These are phyloP conservation scores for Xestia c-nigrum DNA, from an alignment of 2,888 invertebrate genomes.

Conservation along the genomic window DNA sequence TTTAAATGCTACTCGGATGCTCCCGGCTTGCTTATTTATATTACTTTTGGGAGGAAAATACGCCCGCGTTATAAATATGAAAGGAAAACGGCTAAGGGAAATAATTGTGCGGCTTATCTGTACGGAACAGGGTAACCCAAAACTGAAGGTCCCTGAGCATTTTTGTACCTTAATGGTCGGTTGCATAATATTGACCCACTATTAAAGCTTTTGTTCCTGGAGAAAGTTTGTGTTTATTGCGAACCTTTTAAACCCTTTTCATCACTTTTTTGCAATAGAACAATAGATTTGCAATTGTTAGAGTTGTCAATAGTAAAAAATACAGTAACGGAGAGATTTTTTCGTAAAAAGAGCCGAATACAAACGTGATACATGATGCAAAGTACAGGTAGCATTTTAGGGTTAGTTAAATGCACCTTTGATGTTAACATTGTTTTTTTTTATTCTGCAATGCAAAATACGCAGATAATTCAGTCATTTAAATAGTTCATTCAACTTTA, in stretches of 20 bases:
- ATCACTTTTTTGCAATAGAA: slow-evolving; percentile 74
- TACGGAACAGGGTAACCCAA: slow-evolving; percentile 58
- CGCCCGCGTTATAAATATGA: slow-evolving; percentile 44
- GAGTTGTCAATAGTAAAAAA: slow-evolving; percentile 52
- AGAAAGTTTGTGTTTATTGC: slow-evolving; percentile 83
- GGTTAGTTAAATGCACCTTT: slow-evolving; percentile 46
- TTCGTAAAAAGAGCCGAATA: slow-evolving; percentile 46
- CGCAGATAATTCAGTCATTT: neutral
- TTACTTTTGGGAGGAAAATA: slow-evolving; percentile 43
- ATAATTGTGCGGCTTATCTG: slow-evolving; percentile 45
- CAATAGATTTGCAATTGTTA: slow-evolving; percentile 61
- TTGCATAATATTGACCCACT: slow-evolving; percentile 75
- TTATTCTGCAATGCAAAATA: slow-evolving; percentile 15
- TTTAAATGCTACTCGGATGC: slow-evolving; percentile 56
- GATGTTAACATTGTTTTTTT: slow-evolving; percentile 16
- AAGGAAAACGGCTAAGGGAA: slow-evolving; percentile 55
- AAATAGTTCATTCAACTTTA: slow-evolving; percentile 41
- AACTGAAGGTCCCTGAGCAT: slow-evolving; percentile 48
- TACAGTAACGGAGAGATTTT: slow-evolving; percentile 42
- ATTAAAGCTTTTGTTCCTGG: slow-evolving; percentile 78
- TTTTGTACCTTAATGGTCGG: slow-evolving; percentile 78
- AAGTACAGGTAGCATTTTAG: slow-evolving; percentile 70
- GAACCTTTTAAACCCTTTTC: slow-evolving; percentile 83
- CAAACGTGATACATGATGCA: slow-evolving; percentile 70
- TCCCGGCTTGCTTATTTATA: slow-evolving; percentile 48